A percentile compares a stretch with the other conserved stretches of the same genome.
Evolutionary conservation across 2,888 invertebrate species (phyloP).

Genomic region (Leptinotarsa peninsularis): DNA sequence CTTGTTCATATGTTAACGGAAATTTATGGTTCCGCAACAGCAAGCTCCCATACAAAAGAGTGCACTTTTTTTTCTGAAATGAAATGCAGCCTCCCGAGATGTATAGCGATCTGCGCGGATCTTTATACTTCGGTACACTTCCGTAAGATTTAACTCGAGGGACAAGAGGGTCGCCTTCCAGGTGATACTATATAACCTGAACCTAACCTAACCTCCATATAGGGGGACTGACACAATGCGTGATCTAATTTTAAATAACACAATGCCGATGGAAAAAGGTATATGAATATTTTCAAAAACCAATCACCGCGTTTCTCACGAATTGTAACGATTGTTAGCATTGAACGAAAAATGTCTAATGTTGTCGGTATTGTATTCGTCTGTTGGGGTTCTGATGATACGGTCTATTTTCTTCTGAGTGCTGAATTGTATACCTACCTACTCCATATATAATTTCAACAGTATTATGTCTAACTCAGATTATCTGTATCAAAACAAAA

Average conservation of each 20-base stretch:
- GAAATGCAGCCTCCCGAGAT: slow-evolving; percentile 44
- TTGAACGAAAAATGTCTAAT: slow-evolving; percentile 7
- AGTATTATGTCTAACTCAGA: too few relatives aligned
- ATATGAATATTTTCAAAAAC: slow-evolving; percentile 58
- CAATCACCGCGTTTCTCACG: slow-evolving; percentile 51
- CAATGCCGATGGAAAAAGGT: slow-evolving; percentile 58
- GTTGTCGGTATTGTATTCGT: slow-evolving; percentile 21
- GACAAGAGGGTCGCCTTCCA: slow-evolving; percentile 46
- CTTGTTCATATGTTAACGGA: slow-evolving; percentile 46
- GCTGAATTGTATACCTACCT: background rate
- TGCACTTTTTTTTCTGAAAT: slow-evolving; percentile 49
- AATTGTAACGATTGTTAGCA: slow-evolving; percentile 39
- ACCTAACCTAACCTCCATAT: slow-evolving; percentile 56
- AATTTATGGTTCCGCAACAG: slow-evolving; percentile 51
- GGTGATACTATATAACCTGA: slow-evolving; percentile 60
- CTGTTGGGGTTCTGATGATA: slow-evolving; percentile 19
- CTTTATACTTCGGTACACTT: slow-evolving; percentile 38
- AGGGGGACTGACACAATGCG: slow-evolving; percentile 59
- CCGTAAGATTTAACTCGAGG: slow-evolving; percentile 40
- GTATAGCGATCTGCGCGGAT: slow-evolving; percentile 33
- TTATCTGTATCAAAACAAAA: too few relatives aligned
- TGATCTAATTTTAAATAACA: slow-evolving; percentile 65
- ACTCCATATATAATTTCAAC: too few relatives aligned
- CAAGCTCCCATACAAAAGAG: slow-evolving; percentile 49
- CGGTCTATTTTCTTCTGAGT: background rate